Evolutionary conservation across 2,113 vertebrate species (phyloP), one percentile per base, ranked within the genome.

Genomic region (Bufo bufo): DNA sequence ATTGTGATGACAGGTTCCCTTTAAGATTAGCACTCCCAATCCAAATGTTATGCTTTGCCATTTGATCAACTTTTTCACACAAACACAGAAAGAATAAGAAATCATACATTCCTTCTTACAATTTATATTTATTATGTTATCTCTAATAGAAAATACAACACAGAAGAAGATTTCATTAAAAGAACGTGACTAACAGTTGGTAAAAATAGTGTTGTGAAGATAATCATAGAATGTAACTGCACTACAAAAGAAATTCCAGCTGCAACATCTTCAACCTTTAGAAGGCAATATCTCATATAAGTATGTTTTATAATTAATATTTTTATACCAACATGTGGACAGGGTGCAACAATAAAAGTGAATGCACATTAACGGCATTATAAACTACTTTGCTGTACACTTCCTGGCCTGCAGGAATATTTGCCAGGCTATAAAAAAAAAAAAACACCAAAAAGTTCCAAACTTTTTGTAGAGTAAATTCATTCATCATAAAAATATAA

Each of bases 391-490:
- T 89, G 87, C 87, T 89, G 72, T 89, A 83, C 87, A 84, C 63
- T 88, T 84, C 87, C 87, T 89, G 87, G 87, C 87, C 87, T 89
- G 87, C 87, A 89, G 87, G 87, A 89, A 89, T 58, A 84, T 78
- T 84, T 58, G 87, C 87, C 87, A 89, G 87, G 87, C 74, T 84
- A 78, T 77, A 52, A 84, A 74, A 84, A 52, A 84, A 74, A 84
- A 47, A 66, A n/a, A 63, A 49, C 45, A 47, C 5, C 8, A 47
- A 74, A 74, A 74, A 74, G 43, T 75, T 66, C 50, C 33, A n/a
- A 79, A 47, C 49, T 61, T 79, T 79, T 78, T 78, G 63, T 63
- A 61, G 45, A 66, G 56, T 63, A 65, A 86, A 33, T 77, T 77
- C 56, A 52, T 86, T 69, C 56, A 79, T 50, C 59, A 80, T 87